phyloP scores from a whole-genome alignment of 35 echinoderm and acorn worm genomes.

The Heliocidaris tuberculata region DNA sequence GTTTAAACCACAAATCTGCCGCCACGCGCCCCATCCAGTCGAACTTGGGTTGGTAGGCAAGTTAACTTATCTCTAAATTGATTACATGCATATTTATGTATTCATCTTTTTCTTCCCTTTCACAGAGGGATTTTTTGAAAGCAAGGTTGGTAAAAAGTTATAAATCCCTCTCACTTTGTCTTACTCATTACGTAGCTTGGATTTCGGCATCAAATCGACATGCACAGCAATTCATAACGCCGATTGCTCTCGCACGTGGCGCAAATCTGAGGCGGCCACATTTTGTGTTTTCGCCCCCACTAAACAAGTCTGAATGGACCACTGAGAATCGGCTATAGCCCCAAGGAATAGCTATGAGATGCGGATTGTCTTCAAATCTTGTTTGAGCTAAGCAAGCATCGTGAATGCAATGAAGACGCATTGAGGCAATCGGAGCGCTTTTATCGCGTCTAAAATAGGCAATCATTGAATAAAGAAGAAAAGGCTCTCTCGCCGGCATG shows the following conservation, averaged over 20 bases:
- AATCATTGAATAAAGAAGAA: slow-evolving; percentile 26
- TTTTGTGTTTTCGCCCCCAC: neutral
- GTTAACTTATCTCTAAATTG: slow-evolving; percentile 31
- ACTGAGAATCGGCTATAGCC: neutral
- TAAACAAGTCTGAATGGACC: neutral
- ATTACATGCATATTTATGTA: slow-evolving; percentile 44
- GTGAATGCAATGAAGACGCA: slow-evolving; percentile 15
- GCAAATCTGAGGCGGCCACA: neutral
- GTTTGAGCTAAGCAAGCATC: slow-evolving; percentile 3
- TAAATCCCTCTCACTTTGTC: neutral
- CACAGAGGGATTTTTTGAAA: neutral
- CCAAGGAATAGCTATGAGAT: slow-evolving; percentile 18
- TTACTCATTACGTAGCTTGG: neutral
- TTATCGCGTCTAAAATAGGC: slow-evolving; percentile 25
- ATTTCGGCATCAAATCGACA: neutral
- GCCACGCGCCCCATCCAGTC: neutral
- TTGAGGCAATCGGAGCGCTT: slow-evolving; percentile 19
- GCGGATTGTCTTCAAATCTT: slow-evolving; percentile 17
- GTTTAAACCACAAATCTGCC: neutral
- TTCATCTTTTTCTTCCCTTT: slow-evolving; percentile 11
- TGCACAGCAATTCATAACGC: neutral
- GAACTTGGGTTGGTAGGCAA: neutral
- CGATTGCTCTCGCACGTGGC: neutral
- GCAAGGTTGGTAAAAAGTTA: neutral
- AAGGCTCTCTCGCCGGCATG: neutral